Base-by-base conservation (phyloP, 2,797 vertebrate genomes). In the Syncerus caffer region DNA sequence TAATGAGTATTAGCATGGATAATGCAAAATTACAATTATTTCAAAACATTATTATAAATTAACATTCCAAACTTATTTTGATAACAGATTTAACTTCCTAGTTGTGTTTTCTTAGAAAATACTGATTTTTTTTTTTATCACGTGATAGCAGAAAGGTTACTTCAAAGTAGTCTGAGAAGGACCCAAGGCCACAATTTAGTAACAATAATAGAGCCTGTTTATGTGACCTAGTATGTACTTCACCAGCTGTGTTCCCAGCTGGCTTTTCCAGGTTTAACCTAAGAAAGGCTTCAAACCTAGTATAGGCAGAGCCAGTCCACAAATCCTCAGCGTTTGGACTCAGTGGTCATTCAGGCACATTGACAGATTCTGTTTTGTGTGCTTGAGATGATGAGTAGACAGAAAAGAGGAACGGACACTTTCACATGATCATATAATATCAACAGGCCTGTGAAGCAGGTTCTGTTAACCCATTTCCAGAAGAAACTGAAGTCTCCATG, bases 71-170 rank as follows among this genome's bases (percentile, higher is more conserved):
- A 88, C 38, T 93, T 58, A 88, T 83, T 96, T 25, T 89, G 82
- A 71, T 85, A 89, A 76, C 42, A 93, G 4, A 60, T 87, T 90
- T 94, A 92, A 62, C 74, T 90, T 95, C 34, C 13, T 93, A 71
- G n/a, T 47, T 97, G 17, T 83, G 42, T 95, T 93, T 93, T 86
- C 64, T 84, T 90, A 87, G 19, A 96, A 85, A 94, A 93, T 87
- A 83, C 57, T 93, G 47, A 92, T 6, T 85, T 58, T 80, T n/a
- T n/a, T 91, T 78, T 85, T 89, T 19, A 91, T 78, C 80, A 90
- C 31, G 74, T 80, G 21, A 78, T 93, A 53, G 13, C 25, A 76
- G 27, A 31, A 78, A 71, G n/a, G 10, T 89, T 34, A 95, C 62
- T 84, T n/a, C 21, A 3, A 86, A 86, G 3, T 76, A 31, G 60